Conservation (phyloP, 2,113 vertebrate genomes). For the Indicator indicator region DNA sequence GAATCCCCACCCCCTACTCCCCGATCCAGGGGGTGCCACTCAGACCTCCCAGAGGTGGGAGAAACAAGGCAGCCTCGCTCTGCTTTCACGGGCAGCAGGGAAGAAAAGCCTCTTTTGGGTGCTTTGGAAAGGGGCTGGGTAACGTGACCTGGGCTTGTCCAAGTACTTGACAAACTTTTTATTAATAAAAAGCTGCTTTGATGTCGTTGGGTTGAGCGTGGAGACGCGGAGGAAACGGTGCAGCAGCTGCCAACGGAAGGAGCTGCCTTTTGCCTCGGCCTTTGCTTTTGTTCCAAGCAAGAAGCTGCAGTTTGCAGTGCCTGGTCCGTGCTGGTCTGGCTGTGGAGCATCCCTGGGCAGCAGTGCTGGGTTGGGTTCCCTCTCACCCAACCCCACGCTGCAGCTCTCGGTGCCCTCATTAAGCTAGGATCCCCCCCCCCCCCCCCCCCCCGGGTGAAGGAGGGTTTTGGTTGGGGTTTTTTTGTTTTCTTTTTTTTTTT, state of each 20-base stretch:
- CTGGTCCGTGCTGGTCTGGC: neutral
- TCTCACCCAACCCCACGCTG: accelerated
- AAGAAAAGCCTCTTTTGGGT: neutral
- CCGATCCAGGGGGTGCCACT: neutral
- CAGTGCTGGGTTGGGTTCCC: neutral
- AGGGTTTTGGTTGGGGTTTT: neutral
- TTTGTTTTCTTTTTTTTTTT: neutral
- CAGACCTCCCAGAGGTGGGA: neutral
- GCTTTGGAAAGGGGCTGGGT: neutral
- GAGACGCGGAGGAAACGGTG: neutral
- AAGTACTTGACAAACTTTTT: neutral
- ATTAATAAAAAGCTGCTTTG: neutral
- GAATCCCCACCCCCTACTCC: neutral
- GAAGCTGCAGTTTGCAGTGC: neutral
- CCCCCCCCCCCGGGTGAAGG: neutral
- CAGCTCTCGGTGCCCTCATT: accelerated
- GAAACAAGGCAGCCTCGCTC: neutral
- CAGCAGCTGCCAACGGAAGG: neutral
- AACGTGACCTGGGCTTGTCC: neutral
- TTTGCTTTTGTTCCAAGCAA: neutral
- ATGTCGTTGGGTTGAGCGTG: neutral
- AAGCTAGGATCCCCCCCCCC: accelerated
- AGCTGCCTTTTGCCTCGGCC: neutral
- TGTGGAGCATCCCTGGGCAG: neutral
- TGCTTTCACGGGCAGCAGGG: neutral